Evolutionary conservation across 2,797 vertebrate genomes (phyloP), one percentile per base, ranked within the genome.

Genomic region (Gephyroberyx darwinii): DNA sequence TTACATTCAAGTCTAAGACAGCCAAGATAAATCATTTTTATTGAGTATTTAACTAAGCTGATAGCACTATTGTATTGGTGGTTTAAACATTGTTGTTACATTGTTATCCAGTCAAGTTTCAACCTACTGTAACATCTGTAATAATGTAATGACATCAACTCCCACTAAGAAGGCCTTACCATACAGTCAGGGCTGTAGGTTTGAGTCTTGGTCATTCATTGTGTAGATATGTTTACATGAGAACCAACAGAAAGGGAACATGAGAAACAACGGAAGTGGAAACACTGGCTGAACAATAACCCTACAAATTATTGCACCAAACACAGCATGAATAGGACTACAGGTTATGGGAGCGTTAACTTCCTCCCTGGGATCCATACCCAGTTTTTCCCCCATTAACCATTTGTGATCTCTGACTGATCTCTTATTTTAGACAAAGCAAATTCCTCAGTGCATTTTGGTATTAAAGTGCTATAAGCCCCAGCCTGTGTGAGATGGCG

Each of bases 331-430:
- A 84, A 71, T 9, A 41, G 50, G 65, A 69, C n/a, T 56, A 85
- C 74, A 82, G 76, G 71, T 82, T 72, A 65, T 77, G 68, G 31
- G 78, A 79, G 70, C 22, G 37, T 17, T 20, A 30, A 48, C 68
- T 73, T 72, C 68, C 67, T 71, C 33, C 66, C 31, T 64, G 51
- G 47, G 69, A 74, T 60, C 56, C 68, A 31, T 45, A n/a, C 70
- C 5, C 10, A 17, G 43, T 8, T 17, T 26, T 8, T 5, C n/a
- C 7, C 4, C 31, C 54, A 19, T 52, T 6, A 73, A 8, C 30
- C 37, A 6, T 65, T 66, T 62, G 14, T 37, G 7, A 41, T 57
- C 6, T 41, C 5, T 5, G 13, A 56, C 26, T 64, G 8, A 37
- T 43, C 55, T 5, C 2, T 17, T 26, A 26, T 26, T 26, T 26